Evolutionary conservation across 2,888 invertebrate genomes (phyloP).

Genomic region (Clunio marinus): DNA sequence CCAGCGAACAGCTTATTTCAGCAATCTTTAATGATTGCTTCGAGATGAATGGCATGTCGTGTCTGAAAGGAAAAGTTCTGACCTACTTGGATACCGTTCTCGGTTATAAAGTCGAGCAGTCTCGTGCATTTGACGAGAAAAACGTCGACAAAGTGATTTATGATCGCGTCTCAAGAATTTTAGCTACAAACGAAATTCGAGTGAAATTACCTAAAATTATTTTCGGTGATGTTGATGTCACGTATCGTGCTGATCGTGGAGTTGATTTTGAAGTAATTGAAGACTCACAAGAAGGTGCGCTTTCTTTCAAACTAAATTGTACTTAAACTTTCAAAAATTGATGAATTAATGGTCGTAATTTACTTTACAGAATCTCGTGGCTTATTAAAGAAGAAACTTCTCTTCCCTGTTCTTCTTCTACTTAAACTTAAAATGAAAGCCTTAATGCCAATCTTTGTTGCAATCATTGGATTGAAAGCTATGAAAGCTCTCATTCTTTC

Average conservation of each 20-base stretch:
- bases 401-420: slow-evolving; percentile 71
- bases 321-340: neutral
- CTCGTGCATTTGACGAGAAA: slow-evolving; percentile 58
- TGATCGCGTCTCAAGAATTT: slow-evolving; percentile 64
- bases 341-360: neutral
- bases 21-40: slow-evolving; percentile 71
- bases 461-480: slow-evolving; percentile 74
- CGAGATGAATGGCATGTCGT: slow-evolving; percentile 63
- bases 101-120: slow-evolving; percentile 59
- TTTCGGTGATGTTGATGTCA: slow-evolving; percentile 63
- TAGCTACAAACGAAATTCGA: slow-evolving; percentile 70
- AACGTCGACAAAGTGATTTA: slow-evolving; percentile 71
- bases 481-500: slow-evolving; percentile 78
- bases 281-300: slow-evolving; percentile 50
- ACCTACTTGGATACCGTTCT: slow-evolving; percentile 69
- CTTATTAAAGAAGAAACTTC: slow-evolving; percentile 75
- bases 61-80: slow-evolving; percentile 72
- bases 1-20: slow-evolving; percentile 66
- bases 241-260: slow-evolving; percentile 64
- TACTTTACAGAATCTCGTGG: slow-evolving; percentile 66
- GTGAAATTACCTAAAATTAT: slow-evolving; percentile 68
- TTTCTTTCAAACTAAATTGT: neutral
- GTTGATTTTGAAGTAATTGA: slow-evolving; percentile 62
- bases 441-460: slow-evolving; percentile 75
- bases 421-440: slow-evolving; percentile 81